Conservation (phyloP, 2,113 vertebrate genomes). For the Dinomys branickii region DNA sequence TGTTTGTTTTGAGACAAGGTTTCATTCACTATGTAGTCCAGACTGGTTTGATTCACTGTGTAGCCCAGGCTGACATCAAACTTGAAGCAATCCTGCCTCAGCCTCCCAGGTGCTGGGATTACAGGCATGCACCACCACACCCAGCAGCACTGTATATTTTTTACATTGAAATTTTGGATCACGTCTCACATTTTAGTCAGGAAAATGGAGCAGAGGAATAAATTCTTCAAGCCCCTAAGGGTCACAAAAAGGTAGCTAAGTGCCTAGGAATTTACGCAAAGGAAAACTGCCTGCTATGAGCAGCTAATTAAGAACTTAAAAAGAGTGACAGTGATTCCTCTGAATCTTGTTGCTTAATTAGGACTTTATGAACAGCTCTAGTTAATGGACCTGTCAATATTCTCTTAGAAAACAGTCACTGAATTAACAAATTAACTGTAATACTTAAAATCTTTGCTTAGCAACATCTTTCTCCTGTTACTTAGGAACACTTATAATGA, state of each 20-base stretch:
- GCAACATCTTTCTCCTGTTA: constrained; percentile 31
- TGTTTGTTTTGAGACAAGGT: neutral
- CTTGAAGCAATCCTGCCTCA: neutral
- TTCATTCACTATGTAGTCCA: neutral
- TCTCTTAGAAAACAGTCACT: constrained; percentile 54
- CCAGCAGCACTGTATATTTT: neutral
- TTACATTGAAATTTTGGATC: neutral
- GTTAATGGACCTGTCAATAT: constrained; percentile 59
- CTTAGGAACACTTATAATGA: constrained; percentile 43
- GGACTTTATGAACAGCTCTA: constrained; percentile 55
- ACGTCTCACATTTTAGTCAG: constrained; percentile 45
- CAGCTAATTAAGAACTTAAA: constrained; percentile 71
- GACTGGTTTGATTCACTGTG: neutral
- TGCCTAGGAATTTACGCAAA: constrained; percentile 62
- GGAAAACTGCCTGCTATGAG: constrained; percentile 63
- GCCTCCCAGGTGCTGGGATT: neutral
- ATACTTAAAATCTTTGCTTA: constrained; percentile 36
- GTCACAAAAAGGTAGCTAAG: constrained; percentile 20
- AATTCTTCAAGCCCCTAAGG: constrained; percentile 49
- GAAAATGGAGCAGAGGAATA: constrained; percentile 46
- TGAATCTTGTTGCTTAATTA: constrained; percentile 70
- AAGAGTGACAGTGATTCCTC: constrained; percentile 54
- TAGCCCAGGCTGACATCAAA: neutral
- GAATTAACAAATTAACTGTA: constrained; percentile 57
- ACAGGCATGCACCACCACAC: neutral